Conservation (phyloP, 2,797 vertebrate genomes). For the Coccyzus lansbergi region DNA sequence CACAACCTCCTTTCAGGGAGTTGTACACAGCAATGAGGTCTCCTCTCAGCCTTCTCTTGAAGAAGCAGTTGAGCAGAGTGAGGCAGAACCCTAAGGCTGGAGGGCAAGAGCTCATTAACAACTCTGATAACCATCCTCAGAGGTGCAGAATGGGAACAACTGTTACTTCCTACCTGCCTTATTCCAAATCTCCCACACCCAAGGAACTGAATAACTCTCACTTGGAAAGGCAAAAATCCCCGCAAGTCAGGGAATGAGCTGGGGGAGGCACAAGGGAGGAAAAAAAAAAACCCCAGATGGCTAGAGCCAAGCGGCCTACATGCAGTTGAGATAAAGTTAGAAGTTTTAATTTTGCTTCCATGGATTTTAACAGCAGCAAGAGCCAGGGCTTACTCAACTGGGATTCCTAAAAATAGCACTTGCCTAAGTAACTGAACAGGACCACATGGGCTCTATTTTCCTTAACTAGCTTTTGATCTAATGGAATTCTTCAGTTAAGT, state of each 20-base stretch:
- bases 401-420: constrained; percentile 74
- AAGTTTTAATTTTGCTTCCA: constrained; percentile 67
- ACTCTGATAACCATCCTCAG: background rate
- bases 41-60: no score
- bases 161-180: background rate
- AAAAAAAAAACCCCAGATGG: background rate
- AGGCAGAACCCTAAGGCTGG: background rate
- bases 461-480: constrained; percentile 72
- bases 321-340: constrained; percentile 3
- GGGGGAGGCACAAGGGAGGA: background rate
- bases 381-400: constrained; percentile 63
- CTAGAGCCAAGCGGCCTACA: constrained; percentile 47
- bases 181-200: background rate
- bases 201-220: constrained; percentile 47
- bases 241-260: background rate
- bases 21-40: no score
- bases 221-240: constrained; percentile 33
- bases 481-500: constrained; percentile 73
- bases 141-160: background rate
- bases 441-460: constrained; percentile 73
- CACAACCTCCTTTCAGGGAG: no score
- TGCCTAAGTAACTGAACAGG: constrained; percentile 70
- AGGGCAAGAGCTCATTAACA: constrained; percentile 14
- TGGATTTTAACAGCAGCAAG: constrained; percentile 60
- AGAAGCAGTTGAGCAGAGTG: background rate